A percentile compares a stretch with the other conserved stretches of the same genome.
Evolutionary conservation across 2,888 invertebrate genomes (phyloP).

Genomic region (Platycnemis pennipes): DNA sequence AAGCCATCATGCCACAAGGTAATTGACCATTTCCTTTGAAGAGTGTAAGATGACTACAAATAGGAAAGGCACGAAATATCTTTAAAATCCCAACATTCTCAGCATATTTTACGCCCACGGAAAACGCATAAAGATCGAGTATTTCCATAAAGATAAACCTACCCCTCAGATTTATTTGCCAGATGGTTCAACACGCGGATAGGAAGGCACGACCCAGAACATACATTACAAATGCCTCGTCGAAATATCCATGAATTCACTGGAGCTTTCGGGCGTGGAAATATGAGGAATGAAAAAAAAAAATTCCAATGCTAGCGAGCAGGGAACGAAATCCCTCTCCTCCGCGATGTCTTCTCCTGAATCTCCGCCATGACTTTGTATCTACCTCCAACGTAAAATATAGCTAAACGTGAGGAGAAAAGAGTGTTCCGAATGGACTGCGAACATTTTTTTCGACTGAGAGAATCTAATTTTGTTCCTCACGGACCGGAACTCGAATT

Average conservation of each 20-base stretch:
- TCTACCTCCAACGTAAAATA: neutral
- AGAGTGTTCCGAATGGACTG: constrained; percentile 22
- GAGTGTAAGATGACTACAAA: too few species aligned
- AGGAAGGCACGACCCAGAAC: neutral
- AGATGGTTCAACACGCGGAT: neutral
- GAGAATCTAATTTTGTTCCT: constrained; percentile 36
- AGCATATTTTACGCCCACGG: neutral
- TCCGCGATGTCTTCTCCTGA: neutral
- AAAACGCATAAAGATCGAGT: neutral
- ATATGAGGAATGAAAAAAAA: neutral
- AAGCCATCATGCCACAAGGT: too few species aligned
- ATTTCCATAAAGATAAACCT: neutral
- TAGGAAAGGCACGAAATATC: neutral
- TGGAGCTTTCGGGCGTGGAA: neutral
- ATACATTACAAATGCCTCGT: neutral
- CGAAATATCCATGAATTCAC: neutral
- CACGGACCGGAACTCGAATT: constrained; percentile 33
- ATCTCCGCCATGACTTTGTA: neutral
- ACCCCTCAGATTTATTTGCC: neutral
- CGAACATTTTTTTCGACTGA: constrained; percentile 22
- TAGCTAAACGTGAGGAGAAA: neutral
- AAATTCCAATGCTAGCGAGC: neutral
- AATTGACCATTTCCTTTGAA: too few species aligned
- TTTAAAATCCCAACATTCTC: neutral
- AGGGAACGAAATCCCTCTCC: neutral